Evolutionary conservation across 2,113 vertebrate species (phyloP), one percentile per base, ranked within the genome.

Genomic region (Cervus canadensis): DNA sequence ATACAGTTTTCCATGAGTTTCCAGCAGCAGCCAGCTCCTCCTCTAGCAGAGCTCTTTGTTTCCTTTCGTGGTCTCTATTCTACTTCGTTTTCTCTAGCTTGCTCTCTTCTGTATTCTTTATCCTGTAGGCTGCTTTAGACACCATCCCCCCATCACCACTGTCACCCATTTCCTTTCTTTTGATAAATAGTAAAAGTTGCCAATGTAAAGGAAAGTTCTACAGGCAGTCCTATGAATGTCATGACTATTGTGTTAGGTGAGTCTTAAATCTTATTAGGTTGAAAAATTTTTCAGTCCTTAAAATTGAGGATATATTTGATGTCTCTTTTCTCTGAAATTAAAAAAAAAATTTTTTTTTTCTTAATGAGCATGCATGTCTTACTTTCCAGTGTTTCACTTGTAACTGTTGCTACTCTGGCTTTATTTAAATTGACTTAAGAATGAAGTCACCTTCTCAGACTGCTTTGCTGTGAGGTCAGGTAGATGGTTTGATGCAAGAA

Each of bases 151-250:
- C 43, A 8, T 33, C 54, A 71, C 17, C 48, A 59, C 50, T 28
- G 59, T 45, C 57, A 71, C 88, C 26, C 64, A 6, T 90, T 87
- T 92, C 87, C 90, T 95, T 97, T 96, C 76, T 94, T 76, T 94
- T 23, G 43, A 26, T 89, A 81, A 96, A 67, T 26, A 76, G 7
- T 36, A 45, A 78, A 78, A 91, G 30, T 97, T 93, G 89, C 71
- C 94, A 45, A 59, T 79, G 48, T 21, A 50, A 93, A 93, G 62
- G 33, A 52, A 92, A 93, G 45, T 76, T 78, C 57, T 93, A 28
- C 91, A 85, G 43, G 30, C 26, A 43, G n/a, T 33, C 10, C 6
- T 76, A 25, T 21, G 45, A 45, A 96, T 79, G 52, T 78, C 25
- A n/a, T 17, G 67, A 9, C 45, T 81, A 1, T 56, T 87, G 4